Evolutionary conservation across 2,797 vertebrate species (phyloP).

Genomic region (Balearica regulorum): DNA sequence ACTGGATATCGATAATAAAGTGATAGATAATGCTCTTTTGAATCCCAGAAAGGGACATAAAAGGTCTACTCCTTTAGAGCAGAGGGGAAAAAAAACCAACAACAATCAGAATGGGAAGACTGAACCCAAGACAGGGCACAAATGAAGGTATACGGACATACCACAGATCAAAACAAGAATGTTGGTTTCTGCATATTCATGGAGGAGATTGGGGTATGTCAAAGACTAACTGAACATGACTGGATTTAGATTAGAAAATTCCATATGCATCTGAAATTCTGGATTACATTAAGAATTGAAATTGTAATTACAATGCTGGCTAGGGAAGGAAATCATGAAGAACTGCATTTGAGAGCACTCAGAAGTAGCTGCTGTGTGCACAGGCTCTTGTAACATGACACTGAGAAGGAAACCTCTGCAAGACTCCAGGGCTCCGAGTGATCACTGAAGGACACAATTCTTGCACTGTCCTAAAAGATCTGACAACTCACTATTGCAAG

Average conservation of each 20-base stretch:
- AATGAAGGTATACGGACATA: not conserved
- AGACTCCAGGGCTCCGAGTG: not conserved
- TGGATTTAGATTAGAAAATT: not conserved
- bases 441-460: not conserved
- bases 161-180: not conserved
- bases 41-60: not conserved
- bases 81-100: accelerated
- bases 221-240: not conserved
- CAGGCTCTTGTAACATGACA: not conserved
- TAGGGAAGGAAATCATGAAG: not conserved
- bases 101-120: not conserved
- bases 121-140: not conserved
- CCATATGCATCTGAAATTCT: not conserved
- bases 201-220: not conserved
- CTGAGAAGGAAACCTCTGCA: not conserved
- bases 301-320: not conserved
- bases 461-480: not conserved
- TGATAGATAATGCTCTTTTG: not conserved
- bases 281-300: not conserved
- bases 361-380: not conserved
- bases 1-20: not conserved
- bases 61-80: not conserved
- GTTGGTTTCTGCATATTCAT: not conserved
- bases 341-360: not conserved
- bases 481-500: not conserved